Conservation (phyloP, 2,888 invertebrate species). For the Helicoverpa assulta region DNA sequence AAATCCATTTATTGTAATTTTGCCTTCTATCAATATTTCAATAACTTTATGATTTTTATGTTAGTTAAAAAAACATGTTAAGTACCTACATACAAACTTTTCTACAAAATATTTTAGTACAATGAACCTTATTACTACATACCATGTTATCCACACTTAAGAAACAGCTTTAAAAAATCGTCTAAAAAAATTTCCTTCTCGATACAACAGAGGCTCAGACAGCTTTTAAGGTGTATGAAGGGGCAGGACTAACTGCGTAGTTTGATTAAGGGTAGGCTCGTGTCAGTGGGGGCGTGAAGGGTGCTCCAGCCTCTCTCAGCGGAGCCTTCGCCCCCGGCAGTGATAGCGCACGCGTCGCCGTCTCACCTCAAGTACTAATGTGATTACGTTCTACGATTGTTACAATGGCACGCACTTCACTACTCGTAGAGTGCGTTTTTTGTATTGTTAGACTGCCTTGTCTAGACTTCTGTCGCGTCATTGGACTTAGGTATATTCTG, state of each 20-base stretch:
- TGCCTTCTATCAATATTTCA: neutral
- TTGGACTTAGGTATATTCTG: slow-evolving; percentile 6
- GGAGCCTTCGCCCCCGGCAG: slow-evolving; percentile 61
- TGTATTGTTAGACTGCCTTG: slow-evolving; percentile 37
- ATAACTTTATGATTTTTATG: too few relatives aligned
- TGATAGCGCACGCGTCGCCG: slow-evolving; percentile 78
- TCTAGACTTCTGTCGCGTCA: slow-evolving; percentile 42
- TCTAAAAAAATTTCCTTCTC: slow-evolving; percentile 32
- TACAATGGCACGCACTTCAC: slow-evolving; percentile 64
- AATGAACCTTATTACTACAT: neutral
- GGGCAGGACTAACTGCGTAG: slow-evolving; percentile 65
- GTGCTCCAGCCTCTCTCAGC: slow-evolving; percentile 61
- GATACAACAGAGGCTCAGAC: slow-evolving; percentile 55
- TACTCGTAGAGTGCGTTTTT: slow-evolving; percentile 49
- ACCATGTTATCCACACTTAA: neutral
- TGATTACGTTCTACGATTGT: slow-evolving; percentile 64
- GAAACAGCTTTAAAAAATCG: slow-evolving; percentile 6
- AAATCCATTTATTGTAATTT: neutral
- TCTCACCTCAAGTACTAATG: slow-evolving; percentile 68
- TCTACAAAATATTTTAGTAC: neutral
- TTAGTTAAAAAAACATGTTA: too few relatives aligned
- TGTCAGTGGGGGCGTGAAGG: slow-evolving; percentile 65
- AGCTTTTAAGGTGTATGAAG: slow-evolving; percentile 54
- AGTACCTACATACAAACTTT: neutral
- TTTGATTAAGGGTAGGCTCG: slow-evolving; percentile 72